phyloP scores from a whole-genome alignment of 2,888 invertebrate species.

The Sussaba pulchella region DNA sequence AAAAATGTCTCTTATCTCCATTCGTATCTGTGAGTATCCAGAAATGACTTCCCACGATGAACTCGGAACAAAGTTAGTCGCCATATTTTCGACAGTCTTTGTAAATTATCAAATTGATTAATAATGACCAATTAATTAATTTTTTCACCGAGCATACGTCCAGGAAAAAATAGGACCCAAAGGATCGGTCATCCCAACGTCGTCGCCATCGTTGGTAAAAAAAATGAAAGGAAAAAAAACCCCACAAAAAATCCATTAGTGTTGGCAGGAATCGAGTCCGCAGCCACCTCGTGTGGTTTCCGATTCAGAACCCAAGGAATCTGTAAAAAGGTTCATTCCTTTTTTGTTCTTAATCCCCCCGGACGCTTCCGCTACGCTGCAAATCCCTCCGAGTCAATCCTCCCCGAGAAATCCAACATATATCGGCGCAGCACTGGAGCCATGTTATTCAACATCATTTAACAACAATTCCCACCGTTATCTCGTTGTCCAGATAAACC shows the following conservation, averaged over 20 bases:
- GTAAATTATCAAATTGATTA: no score
- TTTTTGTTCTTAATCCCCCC: not conserved
- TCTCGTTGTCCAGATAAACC: conserved; percentile 1
- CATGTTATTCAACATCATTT: not conserved
- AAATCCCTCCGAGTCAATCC: conserved; percentile 1
- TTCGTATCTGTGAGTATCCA: no score
- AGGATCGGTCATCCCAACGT: no score
- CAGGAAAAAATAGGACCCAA: no score
- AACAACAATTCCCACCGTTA: not conserved
- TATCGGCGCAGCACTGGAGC: not conserved
- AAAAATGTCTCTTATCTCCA: no score
- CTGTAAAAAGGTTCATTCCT: conserved; percentile 14
- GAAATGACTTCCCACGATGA: no score
- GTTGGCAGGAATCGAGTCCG: not conserved
- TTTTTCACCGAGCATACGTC: no score
- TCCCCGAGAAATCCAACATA: not conserved
- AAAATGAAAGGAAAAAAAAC: no score
- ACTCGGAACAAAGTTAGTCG: no score
- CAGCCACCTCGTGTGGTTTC: not conserved
- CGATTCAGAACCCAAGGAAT: conserved; percentile 42
- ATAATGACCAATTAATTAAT: no score
- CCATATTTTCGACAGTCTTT: no score
- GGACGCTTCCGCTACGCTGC: not conserved
- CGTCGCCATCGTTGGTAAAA: no score
- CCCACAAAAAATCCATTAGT: conserved; percentile 1